These are phyloP conservation scores for Spodoptera exigua DNA, from an alignment of 2,888 invertebrate species.

Conservation along the genomic window DNA sequence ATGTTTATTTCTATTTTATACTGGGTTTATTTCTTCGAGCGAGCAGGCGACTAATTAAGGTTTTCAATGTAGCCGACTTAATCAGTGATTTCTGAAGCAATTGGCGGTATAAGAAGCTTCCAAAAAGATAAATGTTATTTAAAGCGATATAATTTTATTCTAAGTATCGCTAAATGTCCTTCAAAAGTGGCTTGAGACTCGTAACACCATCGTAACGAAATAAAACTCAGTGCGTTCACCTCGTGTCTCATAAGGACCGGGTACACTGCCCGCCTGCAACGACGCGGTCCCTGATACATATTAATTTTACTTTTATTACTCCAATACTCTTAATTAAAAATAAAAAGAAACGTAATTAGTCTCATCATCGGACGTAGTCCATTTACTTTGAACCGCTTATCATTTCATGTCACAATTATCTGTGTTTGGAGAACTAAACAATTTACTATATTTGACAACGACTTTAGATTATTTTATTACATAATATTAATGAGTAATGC, in stretches of 20 bases:
- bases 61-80: slow-evolving; percentile 7
- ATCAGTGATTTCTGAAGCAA: slow-evolving; percentile 5
- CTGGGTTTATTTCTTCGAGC: slow-evolving; percentile 1
- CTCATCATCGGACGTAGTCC: slow-evolving; percentile 31
- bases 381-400: slow-evolving; percentile 18
- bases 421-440: slow-evolving; percentile 24
- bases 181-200: slow-evolving; percentile 43
- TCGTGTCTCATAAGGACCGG: slow-evolving; percentile 46
- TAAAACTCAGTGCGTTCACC: slow-evolving; percentile 54
- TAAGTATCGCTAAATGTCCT: slow-evolving; percentile 47
- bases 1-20: slow-evolving; percentile 3
- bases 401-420: slow-evolving; percentile 21
- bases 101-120: slow-evolving; percentile 8
- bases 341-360: slow-evolving; percentile 30
- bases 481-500: slow-evolving; percentile 9
- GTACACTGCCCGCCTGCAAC: slow-evolving; percentile 44
- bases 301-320: slow-evolving; percentile 37
- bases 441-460: slow-evolving; percentile 11
- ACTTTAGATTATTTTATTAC: slow-evolving; percentile 7
- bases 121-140: slow-evolving; percentile 14
- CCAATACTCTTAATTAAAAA: slow-evolving; percentile 19
- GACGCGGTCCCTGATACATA: slow-evolving; percentile 25
- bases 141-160: slow-evolving; percentile 24
- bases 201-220: slow-evolving; percentile 57
- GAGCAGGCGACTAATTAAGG: slow-evolving; percentile 11